These are phyloP conservation scores for Parasteatoda lunata DNA, from an alignment of 2,888 invertebrate species.

Conservation along the genomic window DNA sequence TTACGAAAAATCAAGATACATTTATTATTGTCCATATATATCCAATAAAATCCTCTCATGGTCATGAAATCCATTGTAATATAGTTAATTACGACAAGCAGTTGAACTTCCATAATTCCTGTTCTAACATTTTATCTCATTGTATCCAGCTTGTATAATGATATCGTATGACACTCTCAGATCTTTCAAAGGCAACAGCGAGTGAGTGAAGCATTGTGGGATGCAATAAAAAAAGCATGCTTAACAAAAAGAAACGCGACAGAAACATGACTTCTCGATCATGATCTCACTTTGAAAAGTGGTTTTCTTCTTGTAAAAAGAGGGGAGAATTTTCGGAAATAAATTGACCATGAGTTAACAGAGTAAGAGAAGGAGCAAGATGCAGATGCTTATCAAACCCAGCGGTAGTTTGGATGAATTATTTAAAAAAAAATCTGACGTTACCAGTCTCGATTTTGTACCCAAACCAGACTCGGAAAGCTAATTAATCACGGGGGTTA, in stretches of 20 bases:
- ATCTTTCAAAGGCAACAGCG: no score
- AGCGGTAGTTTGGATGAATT: neutral
- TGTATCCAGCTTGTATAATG: no score
- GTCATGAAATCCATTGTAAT: no score
- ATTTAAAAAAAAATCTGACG: neutral
- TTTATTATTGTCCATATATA: no score
- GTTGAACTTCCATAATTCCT: no score
- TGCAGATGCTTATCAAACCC: conserved; percentile 44
- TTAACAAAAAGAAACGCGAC: neutral
- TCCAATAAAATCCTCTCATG: no score
- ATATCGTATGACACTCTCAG: no score
- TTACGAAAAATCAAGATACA: no score
- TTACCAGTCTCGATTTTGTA: conserved; percentile 20
- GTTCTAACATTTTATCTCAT: no score
- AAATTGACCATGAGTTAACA: conserved; percentile 23
- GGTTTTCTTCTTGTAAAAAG: neutral
- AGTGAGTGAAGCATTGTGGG: no score
- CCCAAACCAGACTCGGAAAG: conserved; percentile 31
- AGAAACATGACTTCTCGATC: neutral
- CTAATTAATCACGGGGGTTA: conserved; percentile 65
- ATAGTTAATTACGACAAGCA: no score
- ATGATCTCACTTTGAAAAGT: neutral
- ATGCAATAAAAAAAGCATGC: no score
- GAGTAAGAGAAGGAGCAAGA: conserved; percentile 55
- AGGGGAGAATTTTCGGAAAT: conserved; percentile 26